A percentile compares a stretch with the other conserved stretches of the same genome.
These are phyloP conservation scores for Lophius piscatorius DNA, from an alignment of 2,113 vertebrate genomes.

Conservation along the genomic window DNA sequence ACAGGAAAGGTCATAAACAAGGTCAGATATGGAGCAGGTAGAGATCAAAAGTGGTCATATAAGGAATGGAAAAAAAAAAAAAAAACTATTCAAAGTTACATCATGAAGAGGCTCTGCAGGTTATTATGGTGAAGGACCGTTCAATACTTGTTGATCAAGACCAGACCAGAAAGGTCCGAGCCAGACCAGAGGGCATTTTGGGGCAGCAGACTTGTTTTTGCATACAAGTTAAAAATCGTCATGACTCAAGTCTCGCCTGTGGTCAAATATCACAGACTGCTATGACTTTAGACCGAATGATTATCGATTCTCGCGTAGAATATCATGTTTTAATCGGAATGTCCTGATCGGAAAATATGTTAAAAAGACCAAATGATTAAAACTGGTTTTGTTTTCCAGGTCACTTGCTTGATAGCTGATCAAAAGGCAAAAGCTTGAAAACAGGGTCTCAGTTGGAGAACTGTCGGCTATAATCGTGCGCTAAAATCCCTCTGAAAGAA, in stretches of 20 bases:
- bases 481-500: constrained; percentile 35
- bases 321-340: constrained; percentile 6
- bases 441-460: constrained; percentile 17
- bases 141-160: constrained; percentile 52
- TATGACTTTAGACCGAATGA: constrained; percentile 5
- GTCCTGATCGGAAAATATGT: not conserved
- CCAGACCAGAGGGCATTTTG: not conserved
- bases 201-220: constrained; percentile 10
- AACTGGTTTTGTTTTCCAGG: not conserved
- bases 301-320: too few species aligned
- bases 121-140: constrained; percentile 56
- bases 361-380: constrained; percentile 16
- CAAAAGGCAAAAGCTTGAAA: constrained; percentile 7
- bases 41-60: constrained; percentile 57
- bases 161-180: constrained; percentile 46
- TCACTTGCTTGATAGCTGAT: constrained; percentile 12
- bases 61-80: constrained; percentile 24
- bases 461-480: constrained; percentile 8
- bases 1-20: constrained; percentile 82
- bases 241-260: not conserved
- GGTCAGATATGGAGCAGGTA: constrained; percentile 83
- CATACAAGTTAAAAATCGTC: constrained; percentile 19
- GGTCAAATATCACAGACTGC: not conserved
- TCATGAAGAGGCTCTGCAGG: constrained; percentile 65
- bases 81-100: constrained; percentile 44